Evolutionary conservation across 1,140 invertebrate genomes (phyloP).

Genomic region (Centruroides vittatus): DNA sequence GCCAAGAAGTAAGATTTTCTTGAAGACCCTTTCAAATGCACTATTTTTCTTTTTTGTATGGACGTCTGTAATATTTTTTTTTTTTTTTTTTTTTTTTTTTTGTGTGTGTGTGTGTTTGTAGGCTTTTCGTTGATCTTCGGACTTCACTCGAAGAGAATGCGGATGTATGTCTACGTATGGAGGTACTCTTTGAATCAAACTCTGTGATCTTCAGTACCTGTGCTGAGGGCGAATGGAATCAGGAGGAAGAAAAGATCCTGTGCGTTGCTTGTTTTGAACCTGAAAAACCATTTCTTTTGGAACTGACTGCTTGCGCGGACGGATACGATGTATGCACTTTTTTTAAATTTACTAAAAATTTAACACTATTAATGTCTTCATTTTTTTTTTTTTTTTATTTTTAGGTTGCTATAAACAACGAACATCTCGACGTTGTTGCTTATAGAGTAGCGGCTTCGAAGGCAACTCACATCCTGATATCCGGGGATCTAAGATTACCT

Average conservation of each 20-base stretch:
- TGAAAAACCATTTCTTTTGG: conserved; percentile 8
- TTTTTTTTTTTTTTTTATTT: neutral
- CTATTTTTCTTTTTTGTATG: too few relatives aligned
- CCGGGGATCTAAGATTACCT: conserved; percentile 7
- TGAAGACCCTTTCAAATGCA: too few relatives aligned
- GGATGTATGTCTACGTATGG: conserved; percentile 11
- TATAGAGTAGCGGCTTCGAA: neutral
- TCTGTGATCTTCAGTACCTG: conserved; percentile 10
- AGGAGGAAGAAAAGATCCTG: conserved; percentile 30
- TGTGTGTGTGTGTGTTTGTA: too few relatives aligned
- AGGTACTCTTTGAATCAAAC: conserved; percentile 10
- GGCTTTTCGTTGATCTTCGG: conserved; percentile 11
- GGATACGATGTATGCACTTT: conserved; percentile 2
- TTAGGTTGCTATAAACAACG: neutral
- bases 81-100: neutral
- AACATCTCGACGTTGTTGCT: conserved; percentile 3
- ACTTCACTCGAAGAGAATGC: conserved; percentile 21
- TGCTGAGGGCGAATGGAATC: conserved; percentile 8
- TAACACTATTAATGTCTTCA: neutral
- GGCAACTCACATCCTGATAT: conserved; percentile 9
- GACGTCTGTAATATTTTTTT: too few relatives aligned
- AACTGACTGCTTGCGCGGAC: neutral
- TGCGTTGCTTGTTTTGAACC: conserved; percentile 1
- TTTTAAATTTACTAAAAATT: neutral
- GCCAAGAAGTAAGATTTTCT: too few relatives aligned